Evolutionary conservation across 2,888 invertebrate species (phyloP).

Genomic region (Coelinius sp.): DNA sequence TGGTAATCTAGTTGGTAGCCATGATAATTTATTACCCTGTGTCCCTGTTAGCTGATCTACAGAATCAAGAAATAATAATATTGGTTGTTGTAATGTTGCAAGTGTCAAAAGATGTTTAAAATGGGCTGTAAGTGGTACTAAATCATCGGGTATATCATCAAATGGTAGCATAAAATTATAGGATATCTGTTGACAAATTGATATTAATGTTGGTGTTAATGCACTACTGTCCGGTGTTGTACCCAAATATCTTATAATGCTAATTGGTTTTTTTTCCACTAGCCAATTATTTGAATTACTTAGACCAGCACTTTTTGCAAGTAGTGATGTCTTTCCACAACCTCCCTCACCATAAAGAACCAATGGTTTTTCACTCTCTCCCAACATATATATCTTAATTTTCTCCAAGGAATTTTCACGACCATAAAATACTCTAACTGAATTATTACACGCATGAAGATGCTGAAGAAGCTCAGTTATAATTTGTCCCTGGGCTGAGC

Average conservation of each 20-base stretch:
- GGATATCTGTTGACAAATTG: constrained; percentile 95
- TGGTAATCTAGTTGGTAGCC: constrained; percentile 94
- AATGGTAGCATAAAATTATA: constrained; percentile 93
- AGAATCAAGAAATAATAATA: constrained; percentile 94
- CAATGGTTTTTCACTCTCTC: constrained; percentile 88
- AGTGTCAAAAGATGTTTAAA: constrained; percentile 93
- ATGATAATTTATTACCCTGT: constrained; percentile 95
- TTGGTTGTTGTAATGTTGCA: constrained; percentile 86
- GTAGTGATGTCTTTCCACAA: constrained; percentile 96
- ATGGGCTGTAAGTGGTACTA: constrained; percentile 95
- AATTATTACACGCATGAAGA: constrained; percentile 95
- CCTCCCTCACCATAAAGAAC: constrained; percentile 96
- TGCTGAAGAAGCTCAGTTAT: constrained; percentile 95
- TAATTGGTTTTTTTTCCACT: constrained; percentile 82
- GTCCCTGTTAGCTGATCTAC: constrained; percentile 97
- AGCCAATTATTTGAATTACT: constrained; percentile 81
- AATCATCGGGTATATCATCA: constrained; percentile 95
- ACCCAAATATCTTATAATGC: constrained; percentile 93
- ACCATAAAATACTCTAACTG: constrained; percentile 94
- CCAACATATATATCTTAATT: constrained; percentile 87
- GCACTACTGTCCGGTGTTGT: constrained; percentile 98
- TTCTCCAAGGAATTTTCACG: constrained; percentile 87
- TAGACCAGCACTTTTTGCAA: constrained; percentile 92
- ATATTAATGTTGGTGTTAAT: constrained; percentile 92
- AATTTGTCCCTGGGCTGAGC: constrained; percentile 93